Evolutionary conservation across 2,888 invertebrate species (phyloP), one percentile per base, ranked within the genome.

Genomic region (Hirtodrosophila confusa): DNA sequence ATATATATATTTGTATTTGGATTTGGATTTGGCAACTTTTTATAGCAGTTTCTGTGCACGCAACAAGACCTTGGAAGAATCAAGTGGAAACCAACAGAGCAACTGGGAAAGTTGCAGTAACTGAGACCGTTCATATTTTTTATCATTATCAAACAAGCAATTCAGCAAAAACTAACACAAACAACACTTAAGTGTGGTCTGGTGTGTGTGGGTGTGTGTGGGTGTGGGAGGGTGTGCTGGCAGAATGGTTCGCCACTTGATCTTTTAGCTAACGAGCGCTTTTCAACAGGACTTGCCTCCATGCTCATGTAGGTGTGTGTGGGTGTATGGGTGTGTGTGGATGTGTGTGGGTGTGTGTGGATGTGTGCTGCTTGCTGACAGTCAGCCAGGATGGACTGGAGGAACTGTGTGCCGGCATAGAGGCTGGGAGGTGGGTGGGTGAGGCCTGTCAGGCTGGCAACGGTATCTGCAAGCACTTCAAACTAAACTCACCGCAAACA

Each of bases 401-500:
- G 51, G 10, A 3, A 31, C 31, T 7, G 12, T 11, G 40, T 17
- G 17, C 17, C 27, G 3, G 5, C 7, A 3, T 44, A n/a, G 49
- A 1, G 24, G 33, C 40, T 37, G 41, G 29, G n/a, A 10, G 1
- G 31, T 7, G 24, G 33, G 37, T 10, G 17, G 24, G 53, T 43
- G 33, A 29, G 60, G 72, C 12, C 61, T 49, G 65, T 66, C 63
- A 61, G 75, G 62, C 71, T 61, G 69, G 79, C 66, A 70, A 67
- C 76, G 79, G 66, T 82, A 86, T 84, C 84, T 84, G 84, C 76
- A 74, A 74, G 75, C 87, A 87, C 84, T 84, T 84, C 85, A 86
- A 84, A 84, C 87, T 84, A 84, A 84, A 84, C 84, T 84, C 84
- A 84, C 84, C 87, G 84, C 84, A 85, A 87, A 85, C 87, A 85